These are phyloP conservation scores for Physeter macrocephalus DNA, from an alignment of 2,113 vertebrate genomes.

Conservation along the genomic window DNA sequence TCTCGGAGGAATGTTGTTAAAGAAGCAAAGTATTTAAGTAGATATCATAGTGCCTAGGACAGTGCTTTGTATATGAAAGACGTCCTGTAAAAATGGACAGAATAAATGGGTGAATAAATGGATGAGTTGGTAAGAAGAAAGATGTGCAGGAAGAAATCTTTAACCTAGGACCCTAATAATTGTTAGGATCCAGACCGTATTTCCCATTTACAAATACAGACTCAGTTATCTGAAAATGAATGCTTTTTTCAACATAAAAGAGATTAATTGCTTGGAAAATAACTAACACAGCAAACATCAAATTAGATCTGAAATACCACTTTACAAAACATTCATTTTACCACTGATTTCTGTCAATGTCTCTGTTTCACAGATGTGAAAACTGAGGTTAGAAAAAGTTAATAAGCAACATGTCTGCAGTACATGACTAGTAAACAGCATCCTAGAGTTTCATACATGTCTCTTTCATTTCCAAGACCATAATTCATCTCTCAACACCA, in stretches of 20 bases:
- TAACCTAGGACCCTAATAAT: neutral
- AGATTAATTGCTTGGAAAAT: neutral
- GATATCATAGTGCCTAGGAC: neutral
- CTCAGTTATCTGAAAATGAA: neutral
- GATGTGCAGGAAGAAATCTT: neutral
- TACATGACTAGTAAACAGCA: too few relatives aligned
- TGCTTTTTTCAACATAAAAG: neutral
- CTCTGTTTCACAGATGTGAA: neutral
- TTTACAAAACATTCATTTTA: neutral
- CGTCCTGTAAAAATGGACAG: neutral
- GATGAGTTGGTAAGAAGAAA: neutral
- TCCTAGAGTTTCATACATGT: fast-evolving
- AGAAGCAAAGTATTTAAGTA: neutral
- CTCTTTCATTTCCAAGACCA: neutral
- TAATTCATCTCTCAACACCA: neutral
- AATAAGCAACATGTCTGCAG: neutral
- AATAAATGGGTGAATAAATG: neutral
- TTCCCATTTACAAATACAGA: neutral
- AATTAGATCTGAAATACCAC: neutral
- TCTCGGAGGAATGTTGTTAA: neutral
- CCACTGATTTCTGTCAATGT: neutral
- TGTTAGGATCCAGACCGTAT: neutral
- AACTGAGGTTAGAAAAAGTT: neutral
- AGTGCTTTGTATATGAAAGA: neutral
- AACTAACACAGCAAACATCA: neutral